A percentile compares a stretch with the other conserved stretches of the same genome.
Conservation (phyloP, 2,888 invertebrate species). For the Leptopilina drosophilae region DNA sequence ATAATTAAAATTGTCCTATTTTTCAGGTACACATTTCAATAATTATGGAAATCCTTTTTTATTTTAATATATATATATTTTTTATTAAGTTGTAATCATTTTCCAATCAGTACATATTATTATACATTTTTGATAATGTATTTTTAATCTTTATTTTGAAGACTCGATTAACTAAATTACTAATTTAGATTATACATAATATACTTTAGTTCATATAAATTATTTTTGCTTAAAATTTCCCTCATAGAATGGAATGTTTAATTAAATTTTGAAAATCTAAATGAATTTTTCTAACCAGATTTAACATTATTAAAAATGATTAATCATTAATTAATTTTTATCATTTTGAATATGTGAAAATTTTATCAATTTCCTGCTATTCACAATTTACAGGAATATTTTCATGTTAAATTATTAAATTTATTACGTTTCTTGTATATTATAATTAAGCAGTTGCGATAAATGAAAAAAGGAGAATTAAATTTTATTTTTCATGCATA, state of each 20-base stretch:
- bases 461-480: neutral
- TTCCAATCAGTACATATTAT: neutral
- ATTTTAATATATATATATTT: slow-evolving; percentile 4
- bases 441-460: neutral
- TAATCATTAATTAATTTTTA: neutral
- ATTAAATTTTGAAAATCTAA: neutral
- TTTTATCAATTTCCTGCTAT: neutral
- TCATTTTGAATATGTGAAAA: neutral
- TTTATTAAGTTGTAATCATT: neutral
- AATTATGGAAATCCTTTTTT: neutral
- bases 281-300: neutral
- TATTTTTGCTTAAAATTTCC: slow-evolving; percentile 2
- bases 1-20: neutral
- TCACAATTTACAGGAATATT: neutral
- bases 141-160: neutral
- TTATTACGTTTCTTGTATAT: slow-evolving; percentile 4
- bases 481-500: slow-evolving; percentile 2
- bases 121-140: neutral
- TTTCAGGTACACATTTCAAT: neutral
- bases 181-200: slow-evolving; percentile 1
- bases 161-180: neutral
- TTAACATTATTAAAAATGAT: neutral
- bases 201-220: neutral
- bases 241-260: neutral
- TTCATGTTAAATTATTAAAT: neutral